These are phyloP conservation scores for Stenoptilia bipunctidactyla DNA, from an alignment of 2,888 invertebrate genomes.

Conservation along the genomic window DNA sequence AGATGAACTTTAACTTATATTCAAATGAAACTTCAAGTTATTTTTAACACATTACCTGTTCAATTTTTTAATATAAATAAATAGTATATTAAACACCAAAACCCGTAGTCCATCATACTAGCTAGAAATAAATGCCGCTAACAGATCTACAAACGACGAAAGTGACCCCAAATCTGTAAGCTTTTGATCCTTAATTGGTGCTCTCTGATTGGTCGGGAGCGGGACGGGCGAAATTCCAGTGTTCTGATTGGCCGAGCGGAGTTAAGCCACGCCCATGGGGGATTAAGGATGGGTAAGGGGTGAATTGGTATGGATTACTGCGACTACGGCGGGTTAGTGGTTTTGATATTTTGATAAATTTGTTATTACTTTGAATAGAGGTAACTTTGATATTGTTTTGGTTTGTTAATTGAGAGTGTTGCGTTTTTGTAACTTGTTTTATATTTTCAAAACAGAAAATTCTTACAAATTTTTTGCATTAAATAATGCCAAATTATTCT, in stretches of 20 bases:
- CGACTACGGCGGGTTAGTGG: constrained; percentile 11
- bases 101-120: not conserved
- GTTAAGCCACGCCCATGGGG: constrained; percentile 27
- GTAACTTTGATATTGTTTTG: no score
- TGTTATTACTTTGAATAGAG: no score
- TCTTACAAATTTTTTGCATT: no score
- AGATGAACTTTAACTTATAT: no score
- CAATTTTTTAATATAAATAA: not conserved
- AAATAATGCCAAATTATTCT: no score
- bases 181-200: constrained; percentile 56
- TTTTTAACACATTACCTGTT: no score
- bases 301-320: constrained; percentile 17
- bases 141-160: constrained; percentile 16
- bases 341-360: no score
- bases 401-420: no score
- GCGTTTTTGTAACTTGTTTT: no score
- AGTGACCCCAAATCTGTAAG: constrained; percentile 56
- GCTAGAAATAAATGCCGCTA: not conserved
- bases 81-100: not conserved
- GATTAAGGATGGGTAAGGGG: constrained; percentile 41
- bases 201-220: constrained; percentile 33
- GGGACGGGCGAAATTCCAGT: constrained; percentile 26
- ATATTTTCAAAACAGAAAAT: no score
- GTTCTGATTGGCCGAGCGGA: constrained; percentile 29
- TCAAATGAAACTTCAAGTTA: no score